phyloP scores from a whole-genome alignment of 2,888 invertebrate genomes.

The Drepanosiphum platanoidis region DNA sequence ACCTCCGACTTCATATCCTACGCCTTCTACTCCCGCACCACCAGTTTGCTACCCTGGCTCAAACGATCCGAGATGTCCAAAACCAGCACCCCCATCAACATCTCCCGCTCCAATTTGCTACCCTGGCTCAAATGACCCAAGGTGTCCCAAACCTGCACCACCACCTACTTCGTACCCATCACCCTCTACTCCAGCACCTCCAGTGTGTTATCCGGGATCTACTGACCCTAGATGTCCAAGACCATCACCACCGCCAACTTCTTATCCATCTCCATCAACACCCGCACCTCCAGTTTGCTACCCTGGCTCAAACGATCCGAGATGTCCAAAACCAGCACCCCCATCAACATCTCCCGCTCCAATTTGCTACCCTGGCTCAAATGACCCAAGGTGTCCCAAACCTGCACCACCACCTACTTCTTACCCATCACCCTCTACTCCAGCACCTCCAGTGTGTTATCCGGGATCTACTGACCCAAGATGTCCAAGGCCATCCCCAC shows the following conservation, averaged over 20 bases:
- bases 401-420: no score
- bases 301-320: constrained; percentile 66
- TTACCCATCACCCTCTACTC: no score
- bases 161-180: constrained; percentile 63
- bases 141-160: constrained; percentile 66
- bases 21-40: constrained; percentile 49
- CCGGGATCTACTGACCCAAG: no score
- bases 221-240: constrained; percentile 64
- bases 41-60: constrained; percentile 67
- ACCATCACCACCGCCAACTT: constrained; percentile 65
- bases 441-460: no score
- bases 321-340: constrained; percentile 65
- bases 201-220: constrained; percentile 67
- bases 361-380: no score
- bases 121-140: constrained; percentile 67
- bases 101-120: constrained; percentile 66
- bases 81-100: constrained; percentile 57
- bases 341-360: constrained; percentile 64
- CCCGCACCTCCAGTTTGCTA: constrained; percentile 65
- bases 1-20: constrained; percentile 63
- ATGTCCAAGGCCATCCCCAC: no score
- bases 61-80: constrained; percentile 67
- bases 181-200: constrained; percentile 64
- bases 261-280: constrained; percentile 65
- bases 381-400: no score